Base-by-base conservation (phyloP, 2,888 invertebrate species). In the Oconnorella tubifera region DNA sequence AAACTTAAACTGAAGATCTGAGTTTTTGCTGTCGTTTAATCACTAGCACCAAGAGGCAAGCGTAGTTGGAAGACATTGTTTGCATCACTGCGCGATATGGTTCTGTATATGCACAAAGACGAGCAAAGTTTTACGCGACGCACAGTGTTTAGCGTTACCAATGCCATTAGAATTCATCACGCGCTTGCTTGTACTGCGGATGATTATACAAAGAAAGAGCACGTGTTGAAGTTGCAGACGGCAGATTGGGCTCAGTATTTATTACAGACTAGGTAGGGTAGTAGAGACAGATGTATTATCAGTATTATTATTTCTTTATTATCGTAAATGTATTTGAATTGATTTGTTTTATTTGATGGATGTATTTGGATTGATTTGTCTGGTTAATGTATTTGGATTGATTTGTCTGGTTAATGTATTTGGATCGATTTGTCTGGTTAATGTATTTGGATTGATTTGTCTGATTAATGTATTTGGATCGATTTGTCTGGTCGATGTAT, bases 21-120 rank as follows among this genome's bases (percentile, higher is more conserved):
- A n/a, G n/a, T n/a, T n/a, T n/a, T n/a, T n/a, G n/a, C n/a, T n/a
- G n/a, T n/a, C n/a, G n/a, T n/a, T n/a, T n/a, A n/a, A n/a, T n/a
- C n/a, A n/a, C n/a, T 72, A 85, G 85, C 85, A 53, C 83, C 85
- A 58, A 90, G 98, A 82, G 98, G 99, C 55, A 92, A 96, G 80
- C 88, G 99, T 75, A 92, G 96, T 63, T 99, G 99, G 99, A 95
- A 94, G 84, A 97, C 97, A 95, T 94, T 92, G 85, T 97, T 94
- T 86, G 96, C 94, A 80, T 93, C 95, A 68, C 86, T 99, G 72
- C 87, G 94, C 70, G 99, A 98, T 84, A 87, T 98, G 82, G 92
- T 97, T 71, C 86, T 99, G 72, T 97, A 96, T 84, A 86, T 99
- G 76, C 95, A 97, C 84, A 96, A 96, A 69, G 80, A 85, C 64